A percentile compares a stretch with the other conserved stretches of the same genome.
Conservation (phyloP, 92 coral and sea anemone species). For the Bergia sp. region DNA sequence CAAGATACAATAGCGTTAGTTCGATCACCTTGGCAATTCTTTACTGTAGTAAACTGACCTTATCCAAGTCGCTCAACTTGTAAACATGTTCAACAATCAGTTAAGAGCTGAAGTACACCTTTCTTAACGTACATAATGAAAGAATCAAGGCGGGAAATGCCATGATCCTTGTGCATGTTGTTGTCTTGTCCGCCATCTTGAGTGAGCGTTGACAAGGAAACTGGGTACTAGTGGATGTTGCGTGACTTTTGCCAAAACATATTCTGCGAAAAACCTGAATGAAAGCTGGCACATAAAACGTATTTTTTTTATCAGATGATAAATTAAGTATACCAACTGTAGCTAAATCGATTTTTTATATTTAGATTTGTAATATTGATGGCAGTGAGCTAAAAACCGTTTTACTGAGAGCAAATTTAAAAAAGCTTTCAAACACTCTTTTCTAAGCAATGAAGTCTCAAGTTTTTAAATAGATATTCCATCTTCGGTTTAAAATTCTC, state of each 20-base stretch:
- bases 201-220: not conserved
- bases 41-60: no score
- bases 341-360: not conserved
- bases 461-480: not conserved
- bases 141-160: not conserved
- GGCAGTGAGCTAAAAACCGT: constrained; percentile 9
- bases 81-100: no score
- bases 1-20: not conserved
- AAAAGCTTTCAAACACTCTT: constrained; percentile 11
- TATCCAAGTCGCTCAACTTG: no score
- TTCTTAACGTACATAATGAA: constrained; percentile 28
- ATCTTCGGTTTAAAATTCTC: constrained; percentile 19
- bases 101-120: not conserved
- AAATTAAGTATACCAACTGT: not conserved
- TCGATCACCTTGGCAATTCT: no score
- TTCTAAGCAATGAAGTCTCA: constrained; percentile 8
- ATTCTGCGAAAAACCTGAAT: not conserved
- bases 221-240: constrained; percentile 16
- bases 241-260: constrained; percentile 8
- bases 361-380: constrained; percentile 11
- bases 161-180: constrained; percentile 16
- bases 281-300: not conserved
- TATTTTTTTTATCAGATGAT: not conserved
- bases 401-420: no score
- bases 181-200: constrained; percentile 18